Evolutionary conservation across 2,797 vertebrate species (phyloP).

Genomic region (Amniataba percoides): DNA sequence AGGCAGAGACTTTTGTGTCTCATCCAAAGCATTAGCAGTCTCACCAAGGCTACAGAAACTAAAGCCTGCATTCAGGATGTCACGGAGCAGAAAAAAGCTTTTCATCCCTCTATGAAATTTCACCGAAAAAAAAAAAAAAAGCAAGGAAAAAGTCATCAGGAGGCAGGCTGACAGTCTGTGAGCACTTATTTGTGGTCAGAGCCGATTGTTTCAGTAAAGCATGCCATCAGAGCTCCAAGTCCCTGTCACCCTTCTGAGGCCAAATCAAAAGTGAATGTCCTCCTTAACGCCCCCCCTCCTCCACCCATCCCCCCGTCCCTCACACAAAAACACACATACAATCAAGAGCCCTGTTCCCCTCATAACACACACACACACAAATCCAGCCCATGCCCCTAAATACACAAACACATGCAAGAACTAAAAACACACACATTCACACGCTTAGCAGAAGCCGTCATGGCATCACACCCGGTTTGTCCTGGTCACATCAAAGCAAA

Average conservation of each 20-base stretch:
- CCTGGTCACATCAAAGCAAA: slow-evolving; percentile 79
- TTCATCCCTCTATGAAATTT: slow-evolving; percentile 74
- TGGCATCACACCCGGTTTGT: slow-evolving; percentile 75
- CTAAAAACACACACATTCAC: slow-evolving; percentile 66
- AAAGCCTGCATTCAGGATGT: slow-evolving; percentile 78
- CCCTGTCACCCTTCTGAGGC: slow-evolving; percentile 78
- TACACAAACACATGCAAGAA: slow-evolving; percentile 54
- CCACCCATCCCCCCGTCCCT: not conserved
- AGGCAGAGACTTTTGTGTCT: slow-evolving; percentile 69
- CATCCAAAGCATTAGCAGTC: slow-evolving; percentile 72
- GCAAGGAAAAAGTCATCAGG: slow-evolving; percentile 63
- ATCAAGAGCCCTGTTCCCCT: slow-evolving; percentile 46
- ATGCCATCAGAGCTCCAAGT: slow-evolving; percentile 78
- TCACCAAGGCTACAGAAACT: slow-evolving; percentile 79
- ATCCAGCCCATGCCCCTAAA: slow-evolving; percentile 38
- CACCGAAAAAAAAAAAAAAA: slow-evolving; percentile 46
- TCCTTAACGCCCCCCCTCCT: slow-evolving; percentile 60
- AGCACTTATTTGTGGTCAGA: slow-evolving; percentile 69
- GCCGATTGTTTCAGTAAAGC: slow-evolving; percentile 77
- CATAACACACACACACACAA: slow-evolving; percentile 37
- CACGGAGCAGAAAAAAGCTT: slow-evolving; percentile 70
- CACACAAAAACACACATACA: slow-evolving; percentile 17
- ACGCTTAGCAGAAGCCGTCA: slow-evolving; percentile 69
- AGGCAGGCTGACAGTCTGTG: slow-evolving; percentile 64
- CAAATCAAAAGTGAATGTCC: slow-evolving; percentile 83